Conservation (phyloP, 2,888 invertebrate genomes). For the Eupithecia subumbrata region DNA sequence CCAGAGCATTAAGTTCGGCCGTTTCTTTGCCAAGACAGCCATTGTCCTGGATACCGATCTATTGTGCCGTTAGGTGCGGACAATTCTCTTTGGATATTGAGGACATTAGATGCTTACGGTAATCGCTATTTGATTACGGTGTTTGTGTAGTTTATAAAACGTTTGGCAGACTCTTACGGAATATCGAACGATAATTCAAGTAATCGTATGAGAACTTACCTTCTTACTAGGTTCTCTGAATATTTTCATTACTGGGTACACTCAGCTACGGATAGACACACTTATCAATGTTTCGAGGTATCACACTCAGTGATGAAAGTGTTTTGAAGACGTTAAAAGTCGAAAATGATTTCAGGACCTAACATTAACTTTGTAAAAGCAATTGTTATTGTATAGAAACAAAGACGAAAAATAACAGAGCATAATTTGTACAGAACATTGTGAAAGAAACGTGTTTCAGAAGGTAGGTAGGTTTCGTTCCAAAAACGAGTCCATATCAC, state of each 20-base stretch:
- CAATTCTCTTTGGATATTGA: conserved; percentile 22
- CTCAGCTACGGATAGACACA: too few relatives aligned
- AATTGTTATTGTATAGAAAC: too few relatives aligned
- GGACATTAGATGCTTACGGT: conserved; percentile 18
- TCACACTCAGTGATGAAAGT: not conserved
- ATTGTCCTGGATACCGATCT: conserved; percentile 48
- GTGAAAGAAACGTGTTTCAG: not conserved
- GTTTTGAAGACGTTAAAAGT: not conserved
- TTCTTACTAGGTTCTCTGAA: not conserved
- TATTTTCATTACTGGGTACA: not conserved
- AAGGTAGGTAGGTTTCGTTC: conserved; percentile 1
- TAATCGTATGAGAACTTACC: not conserved
- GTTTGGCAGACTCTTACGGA: not conserved
- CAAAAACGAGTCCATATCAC: conserved; percentile 24
- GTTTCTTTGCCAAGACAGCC: conserved; percentile 49
- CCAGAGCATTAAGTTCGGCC: conserved; percentile 51
- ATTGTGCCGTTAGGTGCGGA: conserved; percentile 46
- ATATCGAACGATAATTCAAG: conserved; percentile 3
- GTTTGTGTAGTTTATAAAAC: conserved; percentile 9
- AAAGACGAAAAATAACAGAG: not conserved
- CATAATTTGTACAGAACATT: not conserved
- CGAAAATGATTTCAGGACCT: not conserved
- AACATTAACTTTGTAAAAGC: too few relatives aligned
- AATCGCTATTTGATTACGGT: conserved; percentile 15
- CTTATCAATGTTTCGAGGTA: too few relatives aligned